A percentile compares a stretch with the other conserved stretches of the same genome.
phyloP scores from a whole-genome alignment of 2,797 vertebrate genomes.

The Selene dorsalis region DNA sequence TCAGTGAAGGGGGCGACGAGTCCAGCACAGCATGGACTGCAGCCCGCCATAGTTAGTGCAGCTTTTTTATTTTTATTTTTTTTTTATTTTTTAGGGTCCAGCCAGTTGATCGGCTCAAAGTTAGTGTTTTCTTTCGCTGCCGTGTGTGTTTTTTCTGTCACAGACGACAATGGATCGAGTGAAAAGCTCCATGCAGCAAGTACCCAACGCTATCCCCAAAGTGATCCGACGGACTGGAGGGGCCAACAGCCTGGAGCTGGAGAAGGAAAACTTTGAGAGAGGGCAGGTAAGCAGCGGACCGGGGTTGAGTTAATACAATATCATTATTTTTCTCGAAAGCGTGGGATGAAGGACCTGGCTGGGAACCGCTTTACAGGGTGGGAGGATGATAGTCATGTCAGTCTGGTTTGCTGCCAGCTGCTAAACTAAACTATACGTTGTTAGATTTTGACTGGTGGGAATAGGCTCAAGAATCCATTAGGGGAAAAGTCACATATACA shows the following conservation, averaged over 20 bases:
- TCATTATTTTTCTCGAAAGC: background rate
- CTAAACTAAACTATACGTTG: slow-evolving; percentile 13
- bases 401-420: slow-evolving; percentile 42
- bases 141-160: slow-evolving; percentile 19
- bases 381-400: slow-evolving; percentile 45
- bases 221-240: slow-evolving; percentile 89
- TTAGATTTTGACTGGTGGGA: background rate
- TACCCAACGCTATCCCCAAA: slow-evolving; percentile 91
- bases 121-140: slow-evolving; percentile 2
- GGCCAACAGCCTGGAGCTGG: slow-evolving; percentile 88
- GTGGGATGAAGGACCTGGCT: slow-evolving; percentile 26
- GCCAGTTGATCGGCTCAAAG: slow-evolving; percentile 1
- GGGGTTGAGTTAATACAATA: background rate
- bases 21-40: slow-evolving; percentile 69
- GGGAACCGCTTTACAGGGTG: slow-evolving; percentile 21
- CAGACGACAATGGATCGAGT: slow-evolving; percentile 89
- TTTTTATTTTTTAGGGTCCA: background rate
- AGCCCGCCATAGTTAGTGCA: slow-evolving; percentile 67
- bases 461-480: background rate
- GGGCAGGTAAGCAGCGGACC: slow-evolving; percentile 84
- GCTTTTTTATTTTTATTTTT: slow-evolving; percentile 4
- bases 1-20: slow-evolving; percentile 56
- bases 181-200: slow-evolving; percentile 93
- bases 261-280: slow-evolving; percentile 92
- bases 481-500: too few relatives aligned